Conservation (phyloP, 2,888 invertebrate genomes). For the Oasisia sp. region DNA sequence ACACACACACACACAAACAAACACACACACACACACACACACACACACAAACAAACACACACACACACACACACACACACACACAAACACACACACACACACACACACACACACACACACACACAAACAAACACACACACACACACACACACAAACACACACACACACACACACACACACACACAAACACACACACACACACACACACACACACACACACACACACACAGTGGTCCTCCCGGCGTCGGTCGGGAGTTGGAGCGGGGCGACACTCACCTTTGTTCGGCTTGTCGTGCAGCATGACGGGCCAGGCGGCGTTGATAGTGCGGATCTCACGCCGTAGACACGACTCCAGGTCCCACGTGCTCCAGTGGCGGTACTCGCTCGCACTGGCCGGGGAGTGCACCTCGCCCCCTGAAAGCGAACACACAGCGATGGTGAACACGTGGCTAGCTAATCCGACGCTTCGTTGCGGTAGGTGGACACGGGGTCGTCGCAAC, state of each 20-base stretch:
- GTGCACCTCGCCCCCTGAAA: background rate
- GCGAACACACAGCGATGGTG: background rate
- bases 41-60: no score
- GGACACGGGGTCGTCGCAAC: background rate
- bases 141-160: no score
- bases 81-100: no score
- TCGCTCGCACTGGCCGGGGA: background rate
- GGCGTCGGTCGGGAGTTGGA: background rate
- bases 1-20: no score
- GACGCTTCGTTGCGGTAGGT: background rate
- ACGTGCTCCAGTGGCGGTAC: background rate
- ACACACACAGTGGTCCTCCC: background rate
- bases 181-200: no score
- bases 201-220: no score
- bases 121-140: no score
- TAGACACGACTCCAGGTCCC: background rate
- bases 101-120: no score
- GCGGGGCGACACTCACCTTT: background rate
- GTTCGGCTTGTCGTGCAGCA: constrained; percentile 1
- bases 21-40: no score
- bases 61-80: no score
- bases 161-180: no score
- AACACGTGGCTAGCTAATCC: background rate
- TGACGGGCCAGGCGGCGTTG: background rate
- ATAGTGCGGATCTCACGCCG: background rate